Evolutionary conservation across 2,797 vertebrate genomes (phyloP).

Genomic region (Myotis planiceps): DNA sequence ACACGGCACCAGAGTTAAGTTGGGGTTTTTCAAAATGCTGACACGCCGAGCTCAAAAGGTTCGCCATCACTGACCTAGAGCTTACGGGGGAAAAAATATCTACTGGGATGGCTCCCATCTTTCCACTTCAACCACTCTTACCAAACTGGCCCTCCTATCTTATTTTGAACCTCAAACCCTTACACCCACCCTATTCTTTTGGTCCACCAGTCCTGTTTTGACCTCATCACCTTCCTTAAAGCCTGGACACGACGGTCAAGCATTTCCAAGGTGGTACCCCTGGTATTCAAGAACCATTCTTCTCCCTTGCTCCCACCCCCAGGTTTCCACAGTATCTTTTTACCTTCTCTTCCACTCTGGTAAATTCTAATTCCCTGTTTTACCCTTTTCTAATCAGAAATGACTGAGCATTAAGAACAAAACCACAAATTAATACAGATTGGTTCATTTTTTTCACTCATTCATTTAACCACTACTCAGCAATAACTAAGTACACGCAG

Average conservation of each 20-base stretch:
- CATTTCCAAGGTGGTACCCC: neutral
- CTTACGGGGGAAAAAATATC: neutral
- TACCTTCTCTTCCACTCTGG: neutral
- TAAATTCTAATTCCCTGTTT: neutral
- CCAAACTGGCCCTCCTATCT: neutral
- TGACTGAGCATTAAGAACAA: neutral
- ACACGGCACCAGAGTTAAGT: no score
- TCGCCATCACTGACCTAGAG: neutral
- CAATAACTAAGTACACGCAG: neutral
- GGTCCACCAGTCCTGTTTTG: neutral
- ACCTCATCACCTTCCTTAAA: neutral
- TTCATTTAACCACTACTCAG: neutral
- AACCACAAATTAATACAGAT: neutral
- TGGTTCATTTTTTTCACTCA: neutral
- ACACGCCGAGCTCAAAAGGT: no score
- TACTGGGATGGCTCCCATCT: neutral
- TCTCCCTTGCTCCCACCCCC: neutral
- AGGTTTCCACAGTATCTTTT: neutral
- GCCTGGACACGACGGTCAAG: neutral
- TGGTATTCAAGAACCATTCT: neutral
- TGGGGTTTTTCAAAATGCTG: no score
- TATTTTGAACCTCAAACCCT: neutral
- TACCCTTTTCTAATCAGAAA: neutral
- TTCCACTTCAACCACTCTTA: neutral
- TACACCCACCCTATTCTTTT: neutral